Conservation (phyloP, 2,888 invertebrate species). For the Leptogaster cylindrica region DNA sequence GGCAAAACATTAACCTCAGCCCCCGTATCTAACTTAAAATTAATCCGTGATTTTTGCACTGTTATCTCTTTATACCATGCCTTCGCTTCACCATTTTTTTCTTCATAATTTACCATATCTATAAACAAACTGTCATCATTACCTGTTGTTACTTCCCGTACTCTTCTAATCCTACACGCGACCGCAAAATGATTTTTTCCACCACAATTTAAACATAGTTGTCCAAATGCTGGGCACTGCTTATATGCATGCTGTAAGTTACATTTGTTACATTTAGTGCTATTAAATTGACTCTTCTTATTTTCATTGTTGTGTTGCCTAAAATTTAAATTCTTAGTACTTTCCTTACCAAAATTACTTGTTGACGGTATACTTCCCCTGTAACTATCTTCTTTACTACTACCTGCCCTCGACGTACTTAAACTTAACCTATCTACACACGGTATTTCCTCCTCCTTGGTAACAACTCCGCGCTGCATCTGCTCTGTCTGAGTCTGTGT, state of each 20-base stretch:
- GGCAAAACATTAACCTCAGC: slow-evolving; percentile 2
- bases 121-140: neutral
- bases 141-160: neutral
- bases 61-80: neutral
- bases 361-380: too few relatives aligned
- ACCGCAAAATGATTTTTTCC: slow-evolving; percentile 3
- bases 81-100: neutral
- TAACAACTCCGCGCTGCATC: too few relatives aligned
- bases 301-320: neutral
- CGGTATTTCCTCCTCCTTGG: neutral
- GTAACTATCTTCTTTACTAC: too few relatives aligned
- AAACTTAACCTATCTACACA: too few relatives aligned
- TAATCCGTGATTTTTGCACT: neutral
- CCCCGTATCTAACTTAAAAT: neutral
- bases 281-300: neutral
- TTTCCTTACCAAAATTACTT: too few relatives aligned
- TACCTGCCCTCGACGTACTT: too few relatives aligned
- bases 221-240: slow-evolving; percentile 8
- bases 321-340: neutral
- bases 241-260: neutral
- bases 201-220: slow-evolving; percentile 2
- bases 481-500: too few relatives aligned
- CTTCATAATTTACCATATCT: neutral
- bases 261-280: neutral
- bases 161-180: neutral